Evolutionary conservation across 2,888 invertebrate genomes (phyloP).

Genomic region (Zonitis immaculata): DNA sequence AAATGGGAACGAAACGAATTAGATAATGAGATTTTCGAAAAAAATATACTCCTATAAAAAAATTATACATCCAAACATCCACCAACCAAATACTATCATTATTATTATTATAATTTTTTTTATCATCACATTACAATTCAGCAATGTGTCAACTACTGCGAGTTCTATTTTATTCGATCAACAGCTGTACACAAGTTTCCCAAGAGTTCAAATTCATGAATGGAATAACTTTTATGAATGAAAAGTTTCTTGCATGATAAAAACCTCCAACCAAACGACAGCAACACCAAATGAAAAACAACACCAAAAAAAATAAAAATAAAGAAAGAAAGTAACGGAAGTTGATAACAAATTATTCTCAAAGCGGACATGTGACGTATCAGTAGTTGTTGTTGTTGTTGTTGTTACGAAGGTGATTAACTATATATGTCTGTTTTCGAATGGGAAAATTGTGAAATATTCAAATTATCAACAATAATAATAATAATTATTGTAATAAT

Average conservation of each 20-base stretch:
- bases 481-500: neutral
- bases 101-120: neutral
- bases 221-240: constrained; percentile 18
- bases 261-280: constrained; percentile 1
- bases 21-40: neutral
- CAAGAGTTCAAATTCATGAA: constrained; percentile 13
- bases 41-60: too few species aligned
- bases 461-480: neutral
- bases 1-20: constrained; percentile 1
- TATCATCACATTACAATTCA: constrained; percentile 1
- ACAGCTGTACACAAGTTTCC: constrained; percentile 8
- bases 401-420: constrained; percentile 1
- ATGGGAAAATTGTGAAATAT: neutral
- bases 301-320: neutral
- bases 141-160: constrained; percentile 1
- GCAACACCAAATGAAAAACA: neutral
- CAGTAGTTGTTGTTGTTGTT: too few species aligned
- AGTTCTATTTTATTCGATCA: constrained; percentile 2
- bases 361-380: constrained; percentile 1
- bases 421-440: neutral
- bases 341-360: constrained; percentile 12
- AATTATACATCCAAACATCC: neutral
- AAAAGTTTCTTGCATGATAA: constrained; percentile 17
- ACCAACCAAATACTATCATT: neutral
- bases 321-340: constrained; percentile 18